These are phyloP conservation scores for Conger conger DNA, from an alignment of 2,113 vertebrate genomes.

Conservation along the genomic window DNA sequence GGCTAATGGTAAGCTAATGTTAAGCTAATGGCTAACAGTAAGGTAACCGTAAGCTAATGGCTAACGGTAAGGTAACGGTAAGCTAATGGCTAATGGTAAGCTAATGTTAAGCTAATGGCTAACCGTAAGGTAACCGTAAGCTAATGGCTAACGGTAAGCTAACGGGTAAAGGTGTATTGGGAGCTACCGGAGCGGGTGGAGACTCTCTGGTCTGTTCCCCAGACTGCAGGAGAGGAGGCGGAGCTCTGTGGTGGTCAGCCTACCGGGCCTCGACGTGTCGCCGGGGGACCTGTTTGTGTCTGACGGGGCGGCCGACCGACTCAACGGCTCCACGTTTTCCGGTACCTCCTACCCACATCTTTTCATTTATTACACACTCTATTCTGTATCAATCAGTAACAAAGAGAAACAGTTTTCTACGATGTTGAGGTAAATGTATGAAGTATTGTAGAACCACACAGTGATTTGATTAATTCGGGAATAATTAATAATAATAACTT, in stretches of 20 bases:
- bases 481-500: too few species aligned
- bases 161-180: background rate
- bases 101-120: too few species aligned
- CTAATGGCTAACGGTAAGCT: background rate
- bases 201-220: conserved; percentile 29
- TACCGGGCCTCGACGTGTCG: conserved; percentile 80
- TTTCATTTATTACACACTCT: background rate
- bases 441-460: too few species aligned
- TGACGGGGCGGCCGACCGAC: conserved; percentile 69
- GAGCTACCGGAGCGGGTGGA: background rate
- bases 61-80: background rate
- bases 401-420: too few species aligned
- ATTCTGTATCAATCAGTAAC: too few species aligned
- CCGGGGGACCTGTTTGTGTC: conserved; percentile 86
- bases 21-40: too few species aligned
- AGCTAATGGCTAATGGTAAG: too few species aligned
- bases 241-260: conserved; percentile 82
- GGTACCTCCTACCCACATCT: conserved; percentile 40
- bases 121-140: background rate
- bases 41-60: background rate
- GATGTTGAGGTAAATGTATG: too few species aligned
- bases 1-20: too few species aligned
- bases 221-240: conserved; percentile 72
- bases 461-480: too few species aligned
- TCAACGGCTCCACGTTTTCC: conserved; percentile 63